Evolutionary conservation across 2,888 invertebrate species (phyloP), one percentile per base, ranked within the genome.

Genomic region (Mayetiola destructor): DNA sequence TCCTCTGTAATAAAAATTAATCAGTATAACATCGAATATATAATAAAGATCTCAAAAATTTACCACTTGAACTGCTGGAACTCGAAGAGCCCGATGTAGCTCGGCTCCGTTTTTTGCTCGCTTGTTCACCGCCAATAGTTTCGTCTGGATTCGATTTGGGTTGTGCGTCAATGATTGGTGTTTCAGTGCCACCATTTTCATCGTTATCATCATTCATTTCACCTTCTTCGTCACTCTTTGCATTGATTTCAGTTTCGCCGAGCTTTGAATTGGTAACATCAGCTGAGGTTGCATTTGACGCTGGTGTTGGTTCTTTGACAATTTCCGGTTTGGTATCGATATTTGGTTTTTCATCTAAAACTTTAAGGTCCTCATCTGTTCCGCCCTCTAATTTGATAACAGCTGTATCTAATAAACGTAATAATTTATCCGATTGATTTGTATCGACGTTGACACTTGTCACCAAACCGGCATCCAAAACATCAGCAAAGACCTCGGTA

Each of bases 331-430:
- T 55, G 9, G 8, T 2, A 12, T 59, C 62, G 14, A 61, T 60
- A 48, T 48, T 48, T 61, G 72, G 76, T 64, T 82, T 81, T 64
- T 83, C 79, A 64, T 94, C 91, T n/a, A 96, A 76, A 27, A 85
- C 78, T 63, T 85, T 85, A 18, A 95, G 73, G 73, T 96, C 96
- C 64, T 88, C 87, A 52, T 90, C 89, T 0, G 82, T 83, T 1
- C 90, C 91, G 20, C 95, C 97, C 74, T 99, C 97, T 42, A 99
- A 76, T 70, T 92, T 89, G 61, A 99, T 93, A 6, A 99, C 97
- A 40, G 93, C 95, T 57, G 95, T 89, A 71, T 99, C 99, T 59
- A 99, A 78, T 10, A 99, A 75, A 63, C 87, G 84, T 55, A 96
- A 80, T 56, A 99, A 74, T 58, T 84, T 80, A 57, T 86, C 87